These are phyloP conservation scores for Nephrotoma flavescens DNA, from an alignment of 2,888 invertebrate genomes.

Conservation along the genomic window DNA sequence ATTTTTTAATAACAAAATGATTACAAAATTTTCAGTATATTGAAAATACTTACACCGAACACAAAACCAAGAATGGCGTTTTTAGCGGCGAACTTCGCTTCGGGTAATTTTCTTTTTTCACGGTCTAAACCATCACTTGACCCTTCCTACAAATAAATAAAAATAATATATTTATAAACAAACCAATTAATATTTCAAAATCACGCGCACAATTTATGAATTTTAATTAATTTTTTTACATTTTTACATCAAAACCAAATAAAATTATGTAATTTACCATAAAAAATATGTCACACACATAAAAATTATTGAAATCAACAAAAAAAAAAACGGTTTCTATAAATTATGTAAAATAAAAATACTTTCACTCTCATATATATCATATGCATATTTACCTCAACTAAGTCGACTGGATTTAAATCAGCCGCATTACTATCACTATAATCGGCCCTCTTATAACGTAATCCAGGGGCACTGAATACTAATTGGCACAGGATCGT, in stretches of 20 bases:
- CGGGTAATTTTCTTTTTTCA: slow-evolving; percentile 63
- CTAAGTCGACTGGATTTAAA: slow-evolving; percentile 26
- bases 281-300: neutral
- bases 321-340: no score
- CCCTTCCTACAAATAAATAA: slow-evolving; percentile 28
- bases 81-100: slow-evolving; percentile 52
- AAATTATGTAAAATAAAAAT: neutral
- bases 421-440: slow-evolving; percentile 15
- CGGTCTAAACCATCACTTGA: slow-evolving; percentile 34
- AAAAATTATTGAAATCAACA: neutral
- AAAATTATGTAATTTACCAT: neutral
- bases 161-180: neutral
- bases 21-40: neutral
- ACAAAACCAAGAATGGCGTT: slow-evolving; percentile 70
- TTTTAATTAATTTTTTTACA: neutral
- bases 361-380: neutral
- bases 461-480: neutral
- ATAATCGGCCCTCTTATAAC: slow-evolving; percentile 20
- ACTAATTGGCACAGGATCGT: neutral
- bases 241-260: neutral
- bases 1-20: neutral
- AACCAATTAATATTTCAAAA: slow-evolving; percentile 5
- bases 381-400: slow-evolving; percentile 22
- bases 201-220: neutral
- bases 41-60: slow-evolving; percentile 53